Evolutionary conservation across 2,113 vertebrate species (phyloP).

Genomic region (Anarhynchus alexandrinus): DNA sequence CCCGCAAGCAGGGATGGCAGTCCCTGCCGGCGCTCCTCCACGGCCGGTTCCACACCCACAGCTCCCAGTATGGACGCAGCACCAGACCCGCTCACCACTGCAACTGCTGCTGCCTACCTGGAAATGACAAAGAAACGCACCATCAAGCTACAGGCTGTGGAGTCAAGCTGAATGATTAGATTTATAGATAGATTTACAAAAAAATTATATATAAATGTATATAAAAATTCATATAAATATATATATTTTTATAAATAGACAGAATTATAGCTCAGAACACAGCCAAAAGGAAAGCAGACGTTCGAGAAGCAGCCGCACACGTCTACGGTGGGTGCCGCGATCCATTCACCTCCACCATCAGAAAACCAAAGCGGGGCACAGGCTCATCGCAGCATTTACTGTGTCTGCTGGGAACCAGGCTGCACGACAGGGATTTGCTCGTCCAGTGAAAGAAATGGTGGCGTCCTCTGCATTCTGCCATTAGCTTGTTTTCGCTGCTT

Average conservation of each 20-base stretch:
- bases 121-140: neutral
- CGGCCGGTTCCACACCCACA: neutral
- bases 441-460: neutral
- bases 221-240: rapidly evolving
- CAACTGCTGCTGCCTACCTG: neutral
- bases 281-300: neutral
- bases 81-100: no score
- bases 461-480: neutral
- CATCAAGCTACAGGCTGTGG: neutral
- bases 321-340: rapidly evolving
- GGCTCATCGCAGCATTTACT: rapidly evolving
- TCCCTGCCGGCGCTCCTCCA: neutral
- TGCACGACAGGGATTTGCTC: neutral
- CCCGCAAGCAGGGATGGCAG: neutral
- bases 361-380: neutral
- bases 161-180: neutral
- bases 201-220: neutral
- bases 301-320: neutral
- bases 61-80: neutral
- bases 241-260: rapidly evolving
- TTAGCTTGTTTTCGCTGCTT: neutral
- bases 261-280: neutral
- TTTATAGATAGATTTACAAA: no score
- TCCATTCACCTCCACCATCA: neutral
- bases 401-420: neutral